Percentiles rank a stretch among this genome's conserved stretches.
phyloP scores from a whole-genome alignment of 2,888 invertebrate species.

The Drosophila atripex region DNA sequence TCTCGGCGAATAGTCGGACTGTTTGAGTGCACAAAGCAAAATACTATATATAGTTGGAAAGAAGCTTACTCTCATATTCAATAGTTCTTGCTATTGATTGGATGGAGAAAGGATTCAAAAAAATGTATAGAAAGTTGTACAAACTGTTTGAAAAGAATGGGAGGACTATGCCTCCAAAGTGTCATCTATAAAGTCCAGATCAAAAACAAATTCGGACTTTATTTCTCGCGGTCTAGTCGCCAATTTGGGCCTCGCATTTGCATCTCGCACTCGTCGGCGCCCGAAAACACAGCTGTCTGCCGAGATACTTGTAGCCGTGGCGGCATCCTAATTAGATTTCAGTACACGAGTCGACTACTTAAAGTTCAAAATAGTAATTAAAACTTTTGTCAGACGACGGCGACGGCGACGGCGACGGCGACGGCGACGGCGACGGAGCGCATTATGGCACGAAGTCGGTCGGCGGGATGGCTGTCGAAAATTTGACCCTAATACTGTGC shows the following conservation, averaged over 20 bases:
- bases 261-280: constrained; percentile 41
- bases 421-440: constrained; percentile 12
- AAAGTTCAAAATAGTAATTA: constrained; percentile 81
- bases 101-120: not conserved
- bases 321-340: constrained; percentile 78
- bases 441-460: constrained; percentile 47
- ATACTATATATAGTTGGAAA: not conserved
- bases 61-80: not conserved
- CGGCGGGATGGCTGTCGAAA: constrained; percentile 37
- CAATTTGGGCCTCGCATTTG: constrained; percentile 27
- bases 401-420: constrained; percentile 11
- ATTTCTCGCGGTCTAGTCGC: constrained; percentile 5
- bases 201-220: not conserved
- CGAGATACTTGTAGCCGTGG: constrained; percentile 49
- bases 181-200: not conserved
- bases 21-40: constrained; percentile 7
- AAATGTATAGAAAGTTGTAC: not conserved
- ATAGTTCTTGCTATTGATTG: not conserved
- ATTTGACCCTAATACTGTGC: constrained; percentile 49
- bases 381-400: constrained; percentile 80
- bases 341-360: constrained; percentile 80
- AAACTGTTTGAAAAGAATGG: too few relatives aligned
- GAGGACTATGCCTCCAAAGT: too few relatives aligned
- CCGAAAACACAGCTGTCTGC: constrained; percentile 36
- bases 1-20: constrained; percentile 14